These are phyloP conservation scores for Reticulitermes lucifugus DNA, from an alignment of 2,888 invertebrate genomes.

Conservation along the genomic window DNA sequence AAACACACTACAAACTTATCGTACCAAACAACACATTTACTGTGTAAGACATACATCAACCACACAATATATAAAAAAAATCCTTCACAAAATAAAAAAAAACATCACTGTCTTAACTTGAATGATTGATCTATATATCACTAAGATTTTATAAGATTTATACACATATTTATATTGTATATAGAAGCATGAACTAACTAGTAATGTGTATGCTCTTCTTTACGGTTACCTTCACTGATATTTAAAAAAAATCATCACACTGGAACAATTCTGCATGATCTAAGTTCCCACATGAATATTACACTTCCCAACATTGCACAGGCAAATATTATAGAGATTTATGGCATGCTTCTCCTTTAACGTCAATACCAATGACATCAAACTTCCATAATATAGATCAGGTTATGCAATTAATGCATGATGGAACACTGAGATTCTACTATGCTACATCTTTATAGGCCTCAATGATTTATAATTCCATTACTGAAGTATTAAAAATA, in stretches of 20 bases:
- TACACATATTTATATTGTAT: conserved; percentile 46
- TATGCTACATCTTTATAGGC: too few species aligned
- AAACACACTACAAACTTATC: conserved; percentile 25
- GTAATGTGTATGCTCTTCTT: conserved; percentile 13
- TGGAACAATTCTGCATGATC: conserved; percentile 21
- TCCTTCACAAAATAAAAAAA: conserved; percentile 42
- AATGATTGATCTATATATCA: conserved; percentile 46
- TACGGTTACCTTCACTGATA: conserved; percentile 21
- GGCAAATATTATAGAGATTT: not conserved
- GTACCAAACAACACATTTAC: conserved; percentile 28
- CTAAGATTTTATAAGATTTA: conserved; percentile 44
- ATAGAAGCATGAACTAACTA: conserved; percentile 14
- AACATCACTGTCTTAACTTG: conserved; percentile 45
- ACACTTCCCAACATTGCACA: conserved; percentile 5
- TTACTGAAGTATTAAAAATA: too few species aligned
- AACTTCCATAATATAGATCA: not conserved
- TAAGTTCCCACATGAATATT: conserved; percentile 2
- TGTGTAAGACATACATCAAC: conserved; percentile 14
- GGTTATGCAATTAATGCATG: not conserved
- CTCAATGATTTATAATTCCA: too few species aligned
- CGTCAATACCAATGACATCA: not conserved
- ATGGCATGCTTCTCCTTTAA: not conserved
- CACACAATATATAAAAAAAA: conserved; percentile 29
- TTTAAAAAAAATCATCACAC: conserved; percentile 10
- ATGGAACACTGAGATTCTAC: not conserved